Base-by-base conservation (phyloP, 2,888 invertebrate genomes). In the Drosophila phalerata region DNA sequence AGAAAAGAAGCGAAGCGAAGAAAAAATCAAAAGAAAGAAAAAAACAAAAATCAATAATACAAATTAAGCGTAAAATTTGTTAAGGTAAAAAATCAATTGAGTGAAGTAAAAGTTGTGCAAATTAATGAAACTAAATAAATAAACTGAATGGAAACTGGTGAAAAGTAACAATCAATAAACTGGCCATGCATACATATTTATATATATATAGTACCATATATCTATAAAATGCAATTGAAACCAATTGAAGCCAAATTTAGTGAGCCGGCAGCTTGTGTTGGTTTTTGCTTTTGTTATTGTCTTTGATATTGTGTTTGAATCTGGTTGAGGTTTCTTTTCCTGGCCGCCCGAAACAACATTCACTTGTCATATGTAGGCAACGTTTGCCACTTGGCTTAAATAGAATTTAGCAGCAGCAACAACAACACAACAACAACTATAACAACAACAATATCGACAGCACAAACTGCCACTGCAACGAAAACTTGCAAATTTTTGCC, bases 291-390 rank as follows among this genome's bases (percentile, higher is more conserved):
- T 40, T 42, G 42, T 2, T 47, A 38, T 60, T 62, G 57, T 51
- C 52, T 58, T 69, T 75, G 53, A 32, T 56, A 49, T 57, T 22
- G 49, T 45, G 43, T 66, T 55, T 47, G 61, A 34, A 47, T 22
- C 57, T 52, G 48, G 47, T 56, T 52, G 68, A 43, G 61, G 45
- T 68, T 70, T 64, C 75, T 65, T 77, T 85, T 80, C 69, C 82
- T 81, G 78, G 72, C 81, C 79, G 60, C 79, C 74, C 71, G 52
- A 83, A 83, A 85, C 84, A 84, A 84, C 84, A 84, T 87, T 84
- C 84, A 84, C 84, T 84, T 80, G 82, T 78, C 85, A 73, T 77
- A 69, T 77, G 73, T 63, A 65, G 74, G 67, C 75, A 71, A 64
- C 52, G 72, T 42, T 56, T 48, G 73, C 70, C 69, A 75, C 78